Percentiles rank a stretch among this genome's conserved stretches.
These are phyloP conservation scores for Candidula unifasciata DNA, from an alignment of 2,888 invertebrate species.

Conservation along the genomic window DNA sequence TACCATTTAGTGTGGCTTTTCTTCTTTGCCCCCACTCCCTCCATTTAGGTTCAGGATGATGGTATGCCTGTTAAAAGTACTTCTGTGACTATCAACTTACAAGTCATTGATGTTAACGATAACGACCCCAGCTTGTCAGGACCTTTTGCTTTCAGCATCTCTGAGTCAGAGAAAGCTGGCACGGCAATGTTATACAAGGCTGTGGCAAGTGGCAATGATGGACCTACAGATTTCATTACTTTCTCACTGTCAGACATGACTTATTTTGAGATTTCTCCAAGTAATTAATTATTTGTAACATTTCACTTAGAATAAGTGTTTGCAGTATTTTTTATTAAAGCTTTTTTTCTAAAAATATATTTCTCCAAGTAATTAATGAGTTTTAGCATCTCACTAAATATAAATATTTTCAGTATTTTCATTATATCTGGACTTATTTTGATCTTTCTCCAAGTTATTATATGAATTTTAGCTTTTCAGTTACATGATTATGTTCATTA, in stretches of 20 bases:
- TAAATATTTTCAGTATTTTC: too few relatives aligned
- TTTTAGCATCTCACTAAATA: too few relatives aligned
- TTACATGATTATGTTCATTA: too few relatives aligned
- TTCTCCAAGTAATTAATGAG: slow-evolving; percentile 13
- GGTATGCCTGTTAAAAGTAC: slow-evolving; percentile 51
- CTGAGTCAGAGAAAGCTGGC: slow-evolving; percentile 56
- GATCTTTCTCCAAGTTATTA: too few relatives aligned
- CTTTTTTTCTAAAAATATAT: too few relatives aligned
- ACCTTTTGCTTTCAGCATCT: slow-evolving; percentile 50
- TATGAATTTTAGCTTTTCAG: too few relatives aligned
- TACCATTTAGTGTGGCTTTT: too few relatives aligned
- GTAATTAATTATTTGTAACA: neutral
- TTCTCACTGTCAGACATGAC: slow-evolving; percentile 57
- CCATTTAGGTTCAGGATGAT: slow-evolving; percentile 41
- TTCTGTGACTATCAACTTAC: slow-evolving; percentile 60
- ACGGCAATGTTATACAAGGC: slow-evolving; percentile 56
- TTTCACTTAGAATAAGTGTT: too few relatives aligned
- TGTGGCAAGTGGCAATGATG: slow-evolving; percentile 61
- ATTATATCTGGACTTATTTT: too few relatives aligned
- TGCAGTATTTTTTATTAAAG: too few relatives aligned
- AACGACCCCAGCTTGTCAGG: slow-evolving; percentile 62
- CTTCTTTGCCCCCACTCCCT: too few relatives aligned
- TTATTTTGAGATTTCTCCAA: slow-evolving; percentile 52
- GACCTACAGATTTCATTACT: slow-evolving; percentile 54
- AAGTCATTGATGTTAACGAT: slow-evolving; percentile 69